These are phyloP conservation scores for Rhagologus leucostigma DNA, from an alignment of 2,113 vertebrate genomes.

Conservation along the genomic window DNA sequence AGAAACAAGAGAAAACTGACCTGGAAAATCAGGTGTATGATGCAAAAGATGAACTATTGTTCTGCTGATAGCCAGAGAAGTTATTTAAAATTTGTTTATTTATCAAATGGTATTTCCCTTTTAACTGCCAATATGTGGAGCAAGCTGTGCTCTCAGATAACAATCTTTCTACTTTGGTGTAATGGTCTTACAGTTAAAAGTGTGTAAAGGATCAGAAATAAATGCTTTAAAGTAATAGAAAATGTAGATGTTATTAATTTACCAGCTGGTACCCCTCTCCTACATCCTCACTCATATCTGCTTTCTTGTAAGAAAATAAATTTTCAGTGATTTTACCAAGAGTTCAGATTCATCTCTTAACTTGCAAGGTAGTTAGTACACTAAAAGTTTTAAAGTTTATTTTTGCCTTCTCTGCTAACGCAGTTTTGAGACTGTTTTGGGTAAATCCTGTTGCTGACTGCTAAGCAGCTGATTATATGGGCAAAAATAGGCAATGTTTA, in stretches of 20 bases:
- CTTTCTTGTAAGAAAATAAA: neutral
- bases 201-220: neutral
- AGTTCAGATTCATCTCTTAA: neutral
- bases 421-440: neutral
- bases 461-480: neutral
- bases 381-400: neutral
- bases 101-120: neutral
- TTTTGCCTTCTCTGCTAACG: neutral
- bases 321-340: neutral
- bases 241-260: neutral
- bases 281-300: neutral
- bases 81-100: neutral
- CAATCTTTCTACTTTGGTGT: neutral
- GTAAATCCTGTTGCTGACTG: neutral
- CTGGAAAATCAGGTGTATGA: conserved; percentile 82
- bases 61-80: neutral
- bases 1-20: conserved; percentile 85
- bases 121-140: neutral
- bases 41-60: neutral
- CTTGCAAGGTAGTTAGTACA: neutral
- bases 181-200: neutral
- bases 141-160: neutral
- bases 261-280: neutral
- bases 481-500: neutral
- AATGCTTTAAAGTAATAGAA: neutral